Base-by-base conservation (phyloP, 2,113 vertebrate genomes). In the Anolis sagrei region DNA sequence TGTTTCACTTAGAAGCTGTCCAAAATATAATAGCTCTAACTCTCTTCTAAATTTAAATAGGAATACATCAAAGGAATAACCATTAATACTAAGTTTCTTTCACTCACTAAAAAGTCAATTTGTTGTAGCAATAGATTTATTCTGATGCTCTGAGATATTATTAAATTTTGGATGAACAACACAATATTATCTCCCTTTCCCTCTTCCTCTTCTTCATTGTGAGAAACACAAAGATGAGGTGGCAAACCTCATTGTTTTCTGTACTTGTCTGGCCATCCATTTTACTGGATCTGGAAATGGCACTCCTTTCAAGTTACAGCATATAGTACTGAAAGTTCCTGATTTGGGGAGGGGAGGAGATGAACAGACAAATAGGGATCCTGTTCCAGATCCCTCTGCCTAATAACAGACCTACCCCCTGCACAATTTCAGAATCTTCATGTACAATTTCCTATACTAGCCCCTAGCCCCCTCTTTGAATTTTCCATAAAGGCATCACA, bases 1-100 rank as follows among this genome's bases (percentile, higher is more conserved):
- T 83, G 76, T 85, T 81, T 83, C n/a, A 78, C 44, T 79, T 74
- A 32, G 27, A 34, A 18, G 13, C 5, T 5, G 19, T 70, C 84
- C 25, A 89, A 89, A 54, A 76, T 27, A 76, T 29, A 69, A 34
- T 9, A 23, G 3, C 3, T 7, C 11, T 2, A 0, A 1, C 5
- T 49, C 49, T 90, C 76, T 85, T 44, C 39, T 44, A 44, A 44
- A 58, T 58, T 58, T 58, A 58, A 58, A 58, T 18, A 58, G 54
- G 16, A 13, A 58, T 58, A 58, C 14, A 16, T 82, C 48, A 82
- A 19, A 32, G 68, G 23, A 82, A 58, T 73, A 73, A 39, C 11
- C 2, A 32, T 39, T 36, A 36, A 49, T 7, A 14, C 27, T 76
- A 34, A 11, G 44, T 49, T 16, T 7, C 73, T 34, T 49, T 66